These are phyloP conservation scores for Leptocoma aspasia DNA, from an alignment of 2,113 vertebrate genomes.

Conservation along the genomic window DNA sequence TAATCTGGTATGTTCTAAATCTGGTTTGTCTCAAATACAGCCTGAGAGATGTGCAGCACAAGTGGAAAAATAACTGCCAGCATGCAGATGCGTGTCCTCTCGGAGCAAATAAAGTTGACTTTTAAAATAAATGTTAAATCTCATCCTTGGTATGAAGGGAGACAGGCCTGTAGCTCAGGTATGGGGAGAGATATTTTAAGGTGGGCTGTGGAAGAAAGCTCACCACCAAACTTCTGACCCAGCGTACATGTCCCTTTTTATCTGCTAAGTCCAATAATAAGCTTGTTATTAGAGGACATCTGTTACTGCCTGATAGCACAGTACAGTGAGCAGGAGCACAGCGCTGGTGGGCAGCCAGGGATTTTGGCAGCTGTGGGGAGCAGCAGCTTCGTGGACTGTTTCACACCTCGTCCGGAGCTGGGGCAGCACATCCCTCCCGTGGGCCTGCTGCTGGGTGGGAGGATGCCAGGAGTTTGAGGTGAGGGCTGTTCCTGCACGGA, in stretches of 20 bases:
- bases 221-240: not conserved
- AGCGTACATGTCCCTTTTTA: not conserved
- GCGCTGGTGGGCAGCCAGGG: not conserved
- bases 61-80: slow-evolving; percentile 48
- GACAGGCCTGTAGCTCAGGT: not conserved
- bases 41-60: not conserved
- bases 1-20: slow-evolving; percentile 51
- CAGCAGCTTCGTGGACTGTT: fast-evolving
- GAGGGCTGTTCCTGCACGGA: fast-evolving
- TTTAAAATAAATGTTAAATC: slow-evolving; percentile 48
- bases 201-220: not conserved
- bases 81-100: not conserved
- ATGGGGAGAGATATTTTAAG: not conserved
- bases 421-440: fast-evolving
- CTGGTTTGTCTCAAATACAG: slow-evolving; percentile 59
- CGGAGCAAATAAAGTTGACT: slow-evolving; percentile 37
- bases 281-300: slow-evolving; percentile 21
- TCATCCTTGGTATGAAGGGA: not conserved
- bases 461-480: not conserved
- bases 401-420: not conserved
- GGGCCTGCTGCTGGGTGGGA: not conserved
- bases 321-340: not conserved
- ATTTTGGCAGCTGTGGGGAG: not conserved
- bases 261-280: slow-evolving; percentile 19
- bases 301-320: not conserved